Evolutionary conservation across 2,888 invertebrate species (phyloP), one percentile per base, ranked within the genome.

Genomic region (Polyommatus icarus): DNA sequence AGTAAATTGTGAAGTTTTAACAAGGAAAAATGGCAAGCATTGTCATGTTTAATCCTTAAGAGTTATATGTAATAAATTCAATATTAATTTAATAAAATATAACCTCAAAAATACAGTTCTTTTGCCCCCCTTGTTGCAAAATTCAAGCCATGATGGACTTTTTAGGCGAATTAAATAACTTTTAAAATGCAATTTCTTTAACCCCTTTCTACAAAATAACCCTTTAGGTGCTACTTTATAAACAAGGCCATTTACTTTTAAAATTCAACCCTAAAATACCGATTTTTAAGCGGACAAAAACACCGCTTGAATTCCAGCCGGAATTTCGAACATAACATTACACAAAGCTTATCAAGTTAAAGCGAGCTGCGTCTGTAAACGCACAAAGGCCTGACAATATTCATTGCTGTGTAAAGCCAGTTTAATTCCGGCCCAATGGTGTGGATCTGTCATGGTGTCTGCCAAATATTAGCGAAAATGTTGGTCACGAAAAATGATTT

Each of bases 401-500:
- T 82, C 83, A 79, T 81, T 81, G 83, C 83, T 84, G 83, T 83
- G 83, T 84, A 79, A 79, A 80, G 78, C 80, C 82, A 78, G 82
- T 81, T 84, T 84, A 82, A 82, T 85, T 85, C 84, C 84, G 80
- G 84, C 80, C 83, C 84, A 84, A 79, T 81, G 84, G 82, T 78
- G 82, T 82, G 83, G 79, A 82, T 78, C 80, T 81, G 82, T 80
- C 82, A 80, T 81, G 78, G 80, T 83, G 80, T 81, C 71, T 77
- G 24, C n/a, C 77, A 50, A 72, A 72, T 72, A 72, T 54, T 77
- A 50, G 77, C 32, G 75, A 29, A 73, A 73, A 54, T 50, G 8
- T 18, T 90, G 88, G 12, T 12, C 10, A 67, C 29, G 15, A 29
- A 67, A 67, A 15, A 24, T 67, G 5, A 29, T 67, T 67, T 12